Percentiles rank a stretch among this genome's conserved stretches.
phyloP scores from a whole-genome alignment of 2,113 vertebrate species.

The Limnothrissa miodon region DNA sequence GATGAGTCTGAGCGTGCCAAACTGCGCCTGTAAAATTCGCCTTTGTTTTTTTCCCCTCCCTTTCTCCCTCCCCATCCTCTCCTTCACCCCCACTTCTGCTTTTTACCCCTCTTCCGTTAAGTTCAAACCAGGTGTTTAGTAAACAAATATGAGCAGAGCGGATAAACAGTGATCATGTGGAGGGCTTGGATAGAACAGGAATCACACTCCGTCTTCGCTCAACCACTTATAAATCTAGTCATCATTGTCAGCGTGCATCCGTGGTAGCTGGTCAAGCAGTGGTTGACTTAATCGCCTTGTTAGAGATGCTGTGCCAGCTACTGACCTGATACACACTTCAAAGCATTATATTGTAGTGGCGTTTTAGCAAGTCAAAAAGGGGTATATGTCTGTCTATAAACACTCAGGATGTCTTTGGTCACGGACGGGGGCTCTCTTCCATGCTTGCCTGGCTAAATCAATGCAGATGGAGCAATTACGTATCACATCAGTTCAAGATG shows the following conservation, averaged over 20 bases:
- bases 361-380: conserved; percentile 22
- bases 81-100: background rate
- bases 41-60: conserved; percentile 16
- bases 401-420: conserved; percentile 37
- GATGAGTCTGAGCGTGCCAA: conserved; percentile 38
- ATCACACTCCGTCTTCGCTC: background rate
- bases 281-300: conserved; percentile 8
- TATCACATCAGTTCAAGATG: conserved; percentile 46
- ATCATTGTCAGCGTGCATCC: background rate
- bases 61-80: background rate
- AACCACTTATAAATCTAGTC: conserved; percentile 2
- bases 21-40: conserved; percentile 16
- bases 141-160: conserved; percentile 22
- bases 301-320: conserved; percentile 17
- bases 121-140: conserved; percentile 25
- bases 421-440: conserved; percentile 12
- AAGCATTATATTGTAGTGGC: conserved; percentile 13
- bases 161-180: background rate
- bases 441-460: conserved; percentile 24
- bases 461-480: conserved; percentile 46
- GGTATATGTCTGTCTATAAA: conserved; percentile 5
- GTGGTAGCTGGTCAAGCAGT: background rate
- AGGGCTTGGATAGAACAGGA: background rate
- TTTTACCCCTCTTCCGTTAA: background rate
- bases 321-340: conserved; percentile 27